Evolutionary conservation across 1,140 invertebrate species (phyloP).

Genomic region (Ceratina australensis): DNA sequence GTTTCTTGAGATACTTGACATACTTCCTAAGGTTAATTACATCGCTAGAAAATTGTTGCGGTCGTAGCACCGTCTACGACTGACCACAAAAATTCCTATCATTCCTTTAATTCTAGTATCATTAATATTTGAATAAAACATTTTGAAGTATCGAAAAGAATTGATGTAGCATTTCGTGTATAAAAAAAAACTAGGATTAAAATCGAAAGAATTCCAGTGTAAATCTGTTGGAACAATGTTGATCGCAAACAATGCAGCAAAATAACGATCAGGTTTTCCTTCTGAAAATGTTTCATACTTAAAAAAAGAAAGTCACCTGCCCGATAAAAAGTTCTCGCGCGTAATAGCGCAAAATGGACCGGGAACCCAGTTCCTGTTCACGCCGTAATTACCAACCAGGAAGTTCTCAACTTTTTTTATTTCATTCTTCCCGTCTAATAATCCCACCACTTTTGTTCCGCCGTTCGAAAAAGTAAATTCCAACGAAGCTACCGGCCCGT

Average conservation of each 20-base stretch:
- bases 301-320: background rate
- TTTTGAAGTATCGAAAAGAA: too few relatives aligned
- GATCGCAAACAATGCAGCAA: background rate
- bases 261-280: background rate
- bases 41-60: constrained; percentile 71
- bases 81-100: background rate
- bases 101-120: background rate
- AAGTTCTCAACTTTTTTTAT: constrained; percentile 4
- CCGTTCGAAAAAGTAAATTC: background rate
- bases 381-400: background rate
- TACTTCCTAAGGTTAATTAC: constrained; percentile 76
- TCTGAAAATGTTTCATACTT: background rate
- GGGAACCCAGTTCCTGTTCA: background rate
- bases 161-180: too few relatives aligned
- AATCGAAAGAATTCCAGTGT: background rate
- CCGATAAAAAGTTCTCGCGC: background rate
- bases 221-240: background rate
- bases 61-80: constrained; percentile 10
- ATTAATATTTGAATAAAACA: too few relatives aligned
- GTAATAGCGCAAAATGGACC: background rate
- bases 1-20: constrained; percentile 77
- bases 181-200: background rate
- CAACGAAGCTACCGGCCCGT: background rate
- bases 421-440: background rate
- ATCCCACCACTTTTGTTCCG: background rate